These are phyloP conservation scores for Centropus bengalensis DNA, from an alignment of 2,113 vertebrate species.

Conservation along the genomic window DNA sequence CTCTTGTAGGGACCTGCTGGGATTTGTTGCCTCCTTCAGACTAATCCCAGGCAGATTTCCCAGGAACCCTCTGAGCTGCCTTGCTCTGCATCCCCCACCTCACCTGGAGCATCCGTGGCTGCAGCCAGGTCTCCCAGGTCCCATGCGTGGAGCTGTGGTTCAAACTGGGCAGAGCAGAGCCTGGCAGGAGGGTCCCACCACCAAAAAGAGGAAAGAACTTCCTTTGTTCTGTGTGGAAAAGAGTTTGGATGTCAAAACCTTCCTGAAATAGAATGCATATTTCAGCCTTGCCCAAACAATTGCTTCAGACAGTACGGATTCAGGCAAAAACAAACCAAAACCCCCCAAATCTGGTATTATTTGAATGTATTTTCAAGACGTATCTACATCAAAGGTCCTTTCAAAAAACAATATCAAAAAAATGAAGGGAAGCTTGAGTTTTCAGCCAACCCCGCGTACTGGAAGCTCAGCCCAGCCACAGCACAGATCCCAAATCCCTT, in stretches of 20 bases:
- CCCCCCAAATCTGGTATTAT: rapidly evolving
- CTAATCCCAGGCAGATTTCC: background rate
- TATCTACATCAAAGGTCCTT: background rate
- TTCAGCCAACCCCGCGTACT: rapidly evolving
- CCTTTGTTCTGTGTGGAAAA: background rate
- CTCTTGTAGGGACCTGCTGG: background rate
- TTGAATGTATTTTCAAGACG: background rate
- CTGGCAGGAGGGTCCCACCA: rapidly evolving
- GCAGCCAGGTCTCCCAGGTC: background rate
- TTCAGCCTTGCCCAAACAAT: background rate
- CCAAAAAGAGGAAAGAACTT: background rate
- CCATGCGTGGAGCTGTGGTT: rapidly evolving
- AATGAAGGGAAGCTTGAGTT: rapidly evolving
- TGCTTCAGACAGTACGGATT: rapidly evolving
- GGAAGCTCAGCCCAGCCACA: background rate
- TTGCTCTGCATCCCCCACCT: background rate
- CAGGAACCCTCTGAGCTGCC: background rate
- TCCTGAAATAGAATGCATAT: rapidly evolving
- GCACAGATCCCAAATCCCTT: background rate
- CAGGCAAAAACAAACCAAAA: background rate
- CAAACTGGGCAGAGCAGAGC: background rate
- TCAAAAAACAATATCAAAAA: background rate
- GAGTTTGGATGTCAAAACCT: background rate
- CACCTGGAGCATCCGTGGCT: rapidly evolving
- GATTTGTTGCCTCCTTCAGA: background rate